Percentiles rank a stretch among this genome's conserved stretches.
Conservation (phyloP, 37 sponge, comb jelly and placozoan species). For the Mnemiopsis leidyi region DNA sequence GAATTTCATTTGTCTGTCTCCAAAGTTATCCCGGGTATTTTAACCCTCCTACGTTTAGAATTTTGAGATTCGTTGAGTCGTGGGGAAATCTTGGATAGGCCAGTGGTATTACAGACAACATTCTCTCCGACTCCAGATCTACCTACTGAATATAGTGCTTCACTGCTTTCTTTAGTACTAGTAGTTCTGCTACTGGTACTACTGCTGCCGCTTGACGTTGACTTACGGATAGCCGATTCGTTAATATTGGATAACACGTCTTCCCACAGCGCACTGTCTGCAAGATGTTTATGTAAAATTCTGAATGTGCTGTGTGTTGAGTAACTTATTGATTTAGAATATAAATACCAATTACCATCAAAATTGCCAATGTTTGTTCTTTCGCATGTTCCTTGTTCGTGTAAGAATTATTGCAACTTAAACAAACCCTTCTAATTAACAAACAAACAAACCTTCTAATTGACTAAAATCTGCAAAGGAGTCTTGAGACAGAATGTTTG, state of each 20-base stretch:
- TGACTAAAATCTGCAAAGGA: not conserved
- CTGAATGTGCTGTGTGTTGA: too few species aligned
- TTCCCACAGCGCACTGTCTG: not conserved
- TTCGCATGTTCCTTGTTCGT: too few species aligned
- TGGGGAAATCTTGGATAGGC: not conserved
- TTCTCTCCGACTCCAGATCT: too few species aligned
- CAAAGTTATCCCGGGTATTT: not conserved
- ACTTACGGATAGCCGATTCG: not conserved
- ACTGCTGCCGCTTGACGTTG: not conserved
- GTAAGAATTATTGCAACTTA: too few species aligned
- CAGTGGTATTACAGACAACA: too few species aligned
- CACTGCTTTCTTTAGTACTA: not conserved
- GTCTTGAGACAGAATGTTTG: not conserved
- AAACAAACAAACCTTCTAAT: not conserved
- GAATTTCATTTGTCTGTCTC: not conserved
- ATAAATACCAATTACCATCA: too few species aligned
- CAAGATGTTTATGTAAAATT: too few species aligned
- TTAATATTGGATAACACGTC: not conserved
- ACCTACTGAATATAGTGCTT: too few species aligned
- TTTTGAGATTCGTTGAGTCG: not conserved
- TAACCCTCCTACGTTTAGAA: not conserved
- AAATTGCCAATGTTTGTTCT: too few species aligned
- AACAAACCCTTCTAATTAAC: too few species aligned
- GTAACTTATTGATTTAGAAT: too few species aligned
- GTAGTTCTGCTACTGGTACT: not conserved